Evolutionary conservation across 2,888 invertebrate genomes (phyloP).

Genomic region (Mesopsocus fuscifrons): DNA sequence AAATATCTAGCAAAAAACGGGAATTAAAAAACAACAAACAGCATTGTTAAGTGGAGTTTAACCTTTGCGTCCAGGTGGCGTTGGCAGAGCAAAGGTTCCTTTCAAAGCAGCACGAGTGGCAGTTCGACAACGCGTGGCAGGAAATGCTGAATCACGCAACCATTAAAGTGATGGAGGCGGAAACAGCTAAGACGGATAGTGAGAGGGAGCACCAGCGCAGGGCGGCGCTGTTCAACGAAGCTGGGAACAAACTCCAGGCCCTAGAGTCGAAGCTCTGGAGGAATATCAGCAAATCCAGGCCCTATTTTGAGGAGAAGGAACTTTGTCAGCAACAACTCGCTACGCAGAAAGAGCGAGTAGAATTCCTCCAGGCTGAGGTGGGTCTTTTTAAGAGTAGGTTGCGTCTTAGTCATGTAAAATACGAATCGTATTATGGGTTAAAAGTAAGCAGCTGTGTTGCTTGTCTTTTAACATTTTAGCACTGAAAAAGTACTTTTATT

Average conservation of each 20-base stretch:
- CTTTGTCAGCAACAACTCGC: constrained; percentile 69
- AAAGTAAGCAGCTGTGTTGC: too few species aligned
- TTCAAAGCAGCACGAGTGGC: constrained; percentile 59
- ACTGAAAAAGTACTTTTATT: too few species aligned
- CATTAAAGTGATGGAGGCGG: constrained; percentile 87
- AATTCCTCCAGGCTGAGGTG: constrained; percentile 57
- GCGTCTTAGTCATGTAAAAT: too few species aligned
- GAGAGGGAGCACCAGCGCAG: constrained; percentile 71
- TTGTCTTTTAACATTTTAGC: too few species aligned
- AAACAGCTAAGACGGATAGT: constrained; percentile 72
- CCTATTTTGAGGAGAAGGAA: constrained; percentile 81
- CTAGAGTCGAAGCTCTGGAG: constrained; percentile 66
- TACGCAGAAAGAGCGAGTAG: constrained; percentile 68
- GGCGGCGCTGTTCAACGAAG: constrained; percentile 59
- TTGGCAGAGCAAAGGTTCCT: constrained; percentile 66
- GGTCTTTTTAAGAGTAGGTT: too few species aligned
- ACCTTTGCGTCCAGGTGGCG: constrained; percentile 35
- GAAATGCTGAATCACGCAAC: constrained; percentile 94
- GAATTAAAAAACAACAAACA: too few species aligned
- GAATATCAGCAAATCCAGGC: constrained; percentile 67
- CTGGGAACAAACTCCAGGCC: constrained; percentile 61
- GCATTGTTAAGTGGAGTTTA: too few species aligned
- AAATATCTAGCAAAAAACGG: too few species aligned
- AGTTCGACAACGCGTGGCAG: constrained; percentile 93
- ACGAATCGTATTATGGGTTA: too few species aligned